These are phyloP conservation scores for Chesias legatella DNA, from an alignment of 2,888 invertebrate genomes.

Conservation along the genomic window DNA sequence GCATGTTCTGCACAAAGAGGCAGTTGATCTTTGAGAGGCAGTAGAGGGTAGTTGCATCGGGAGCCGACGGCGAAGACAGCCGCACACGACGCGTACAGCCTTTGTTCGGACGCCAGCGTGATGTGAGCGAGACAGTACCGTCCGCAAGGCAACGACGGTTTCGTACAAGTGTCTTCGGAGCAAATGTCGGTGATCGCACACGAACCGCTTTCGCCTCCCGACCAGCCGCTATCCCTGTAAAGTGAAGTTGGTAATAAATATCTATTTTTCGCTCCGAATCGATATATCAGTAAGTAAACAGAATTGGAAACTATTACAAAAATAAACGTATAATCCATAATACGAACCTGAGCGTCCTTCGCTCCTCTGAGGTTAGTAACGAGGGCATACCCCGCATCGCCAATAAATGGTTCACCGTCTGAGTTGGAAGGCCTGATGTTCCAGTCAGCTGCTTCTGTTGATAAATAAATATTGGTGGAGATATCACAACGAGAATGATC, in stretches of 20 bases:
- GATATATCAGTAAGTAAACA: no score
- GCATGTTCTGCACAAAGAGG: conserved; percentile 93
- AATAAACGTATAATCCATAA: neutral
- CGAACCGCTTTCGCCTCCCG: conserved; percentile 54
- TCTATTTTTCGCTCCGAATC: no score
- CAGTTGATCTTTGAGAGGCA: conserved; percentile 80
- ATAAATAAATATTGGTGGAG: neutral
- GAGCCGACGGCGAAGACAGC: conserved; percentile 75
- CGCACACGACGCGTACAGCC: conserved; percentile 79
- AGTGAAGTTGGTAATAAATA: no score
- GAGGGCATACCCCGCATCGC: conserved; percentile 63
- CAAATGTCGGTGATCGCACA: conserved; percentile 37
- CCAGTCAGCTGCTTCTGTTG: conserved; percentile 60
- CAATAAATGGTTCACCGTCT: conserved; percentile 63
- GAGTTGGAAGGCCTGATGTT: conserved; percentile 50
- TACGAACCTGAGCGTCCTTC: conserved; percentile 60
- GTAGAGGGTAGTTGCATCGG: conserved; percentile 68
- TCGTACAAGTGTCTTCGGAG: conserved; percentile 48
- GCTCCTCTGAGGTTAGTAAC: conserved; percentile 58
- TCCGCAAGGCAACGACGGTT: conserved; percentile 85
- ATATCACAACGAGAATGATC: no score
- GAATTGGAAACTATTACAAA: no score
- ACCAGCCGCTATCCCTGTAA: conserved; percentile 55
- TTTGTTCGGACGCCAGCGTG: conserved; percentile 91
- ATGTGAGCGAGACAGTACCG: conserved; percentile 92